A percentile compares a stretch with the other conserved stretches of the same genome.
phyloP scores from a whole-genome alignment of 2,888 invertebrate species.

The Mesorhabditis belari region DNA sequence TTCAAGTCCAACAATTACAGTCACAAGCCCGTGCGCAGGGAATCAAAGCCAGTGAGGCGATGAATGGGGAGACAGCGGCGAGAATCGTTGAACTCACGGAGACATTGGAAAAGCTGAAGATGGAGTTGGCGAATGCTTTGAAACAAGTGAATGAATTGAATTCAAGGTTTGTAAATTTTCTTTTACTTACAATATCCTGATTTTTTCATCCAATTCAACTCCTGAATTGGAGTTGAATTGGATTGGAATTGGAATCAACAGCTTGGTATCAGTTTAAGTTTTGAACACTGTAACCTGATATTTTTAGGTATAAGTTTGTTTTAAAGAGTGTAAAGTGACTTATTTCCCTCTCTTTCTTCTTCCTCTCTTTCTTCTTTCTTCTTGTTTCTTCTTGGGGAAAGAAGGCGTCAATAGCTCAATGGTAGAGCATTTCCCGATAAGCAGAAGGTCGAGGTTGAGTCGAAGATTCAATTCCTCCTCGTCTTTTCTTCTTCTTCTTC shows the following conservation, averaged over 20 bases:
- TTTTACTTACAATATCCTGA: neutral
- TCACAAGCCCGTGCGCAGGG: neutral
- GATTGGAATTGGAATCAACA: no score
- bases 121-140: slow-evolving; percentile 37
- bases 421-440: no score
- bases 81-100: slow-evolving; percentile 58
- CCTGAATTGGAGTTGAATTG: no score
- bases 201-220: neutral
- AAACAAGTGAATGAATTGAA: slow-evolving; percentile 43
- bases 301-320: no score
- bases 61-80: slow-evolving; percentile 42
- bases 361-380: neutral
- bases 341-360: neutral
- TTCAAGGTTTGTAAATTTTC: slow-evolving; percentile 21
- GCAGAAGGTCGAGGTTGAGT: no score
- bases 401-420: no score
- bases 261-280: no score
- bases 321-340: no score
- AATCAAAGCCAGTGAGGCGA: slow-evolving; percentile 18
- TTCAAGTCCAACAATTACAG: neutral
- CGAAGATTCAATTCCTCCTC: no score
- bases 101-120: slow-evolving; percentile 52
- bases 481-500: no score
- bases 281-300: no score
- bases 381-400: neutral